phyloP scores from a whole-genome alignment of 2,888 invertebrate species.

The Eristalis pertinax region DNA sequence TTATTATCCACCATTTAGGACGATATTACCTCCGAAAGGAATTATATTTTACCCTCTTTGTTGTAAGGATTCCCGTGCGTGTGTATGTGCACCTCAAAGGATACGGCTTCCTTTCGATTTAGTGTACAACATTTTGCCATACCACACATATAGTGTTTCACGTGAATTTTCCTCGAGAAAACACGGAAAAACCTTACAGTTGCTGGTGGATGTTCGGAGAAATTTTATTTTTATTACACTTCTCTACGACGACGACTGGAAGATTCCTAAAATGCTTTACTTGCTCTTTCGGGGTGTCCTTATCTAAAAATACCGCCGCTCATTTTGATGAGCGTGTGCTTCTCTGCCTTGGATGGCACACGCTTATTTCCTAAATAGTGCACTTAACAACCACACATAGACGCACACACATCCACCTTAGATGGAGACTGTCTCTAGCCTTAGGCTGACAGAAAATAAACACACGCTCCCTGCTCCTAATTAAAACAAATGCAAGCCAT shows the following conservation, averaged over 20 bases:
- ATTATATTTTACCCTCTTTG: conserved; percentile 64
- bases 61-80: conserved; percentile 63
- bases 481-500: conserved; percentile 67
- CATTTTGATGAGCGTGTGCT: conserved; percentile 42
- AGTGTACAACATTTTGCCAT: conserved; percentile 45
- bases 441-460: conserved; percentile 54
- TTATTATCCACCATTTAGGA: conserved; percentile 69
- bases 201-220: not conserved
- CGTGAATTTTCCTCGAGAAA: conserved; percentile 17
- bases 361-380: conserved; percentile 55
- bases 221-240: conserved; percentile 55
- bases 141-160: conserved; percentile 50
- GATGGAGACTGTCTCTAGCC: conserved; percentile 50
- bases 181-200: not conserved
- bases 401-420: conserved; percentile 23
- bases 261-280: conserved; percentile 41
- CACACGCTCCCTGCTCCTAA: conserved; percentile 61
- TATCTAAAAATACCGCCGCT: conserved; percentile 64
- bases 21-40: conserved; percentile 60
- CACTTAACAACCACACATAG: conserved; percentile 60
- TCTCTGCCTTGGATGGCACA: conserved; percentile 41
- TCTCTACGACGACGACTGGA: conserved; percentile 7
- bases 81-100: conserved; percentile 34
- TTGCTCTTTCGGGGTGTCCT: conserved; percentile 40
- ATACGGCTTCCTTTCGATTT: conserved; percentile 48